Evolutionary conservation across 2,113 vertebrate species (phyloP).

Genomic region (Tangachromis dhanisi): DNA sequence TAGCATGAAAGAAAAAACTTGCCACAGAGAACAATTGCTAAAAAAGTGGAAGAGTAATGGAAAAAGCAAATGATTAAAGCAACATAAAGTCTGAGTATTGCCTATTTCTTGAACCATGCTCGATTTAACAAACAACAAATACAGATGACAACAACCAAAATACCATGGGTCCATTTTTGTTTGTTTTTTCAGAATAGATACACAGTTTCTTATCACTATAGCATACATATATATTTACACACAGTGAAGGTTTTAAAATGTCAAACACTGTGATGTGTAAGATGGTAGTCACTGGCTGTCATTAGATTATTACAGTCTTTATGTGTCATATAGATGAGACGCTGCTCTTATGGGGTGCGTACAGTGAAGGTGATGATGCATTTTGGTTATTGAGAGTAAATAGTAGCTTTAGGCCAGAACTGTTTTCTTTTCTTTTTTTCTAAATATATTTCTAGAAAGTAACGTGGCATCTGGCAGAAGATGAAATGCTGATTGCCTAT

Average conservation of each 20-base stretch:
- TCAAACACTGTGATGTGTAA: not conserved
- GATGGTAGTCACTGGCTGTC: not conserved
- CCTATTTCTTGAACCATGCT: not conserved
- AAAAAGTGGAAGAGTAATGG: not conserved
- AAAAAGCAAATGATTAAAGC: not conserved
- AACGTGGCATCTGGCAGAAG: constrained; percentile 18
- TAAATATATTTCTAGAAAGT: constrained; percentile 28
- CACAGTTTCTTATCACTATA: not conserved
- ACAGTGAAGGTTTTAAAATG: not conserved
- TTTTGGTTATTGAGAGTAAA: not conserved
- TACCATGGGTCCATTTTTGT: not conserved
- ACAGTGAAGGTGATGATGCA: not conserved
- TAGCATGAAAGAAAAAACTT: not conserved
- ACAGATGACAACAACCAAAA: not conserved
- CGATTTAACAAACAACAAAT: not conserved
- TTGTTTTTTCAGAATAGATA: not conserved
- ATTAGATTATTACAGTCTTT: not conserved
- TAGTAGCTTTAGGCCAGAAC: not conserved
- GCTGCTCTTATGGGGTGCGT: not conserved
- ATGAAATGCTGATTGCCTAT: constrained; percentile 41
- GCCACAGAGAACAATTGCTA: not conserved
- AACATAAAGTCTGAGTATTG: not conserved
- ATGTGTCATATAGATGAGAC: not conserved
- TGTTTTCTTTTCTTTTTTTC: not conserved
- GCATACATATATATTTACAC: not conserved